Evolutionary conservation across 2,797 vertebrate genomes (phyloP).

Genomic region (Myotis planiceps): DNA sequence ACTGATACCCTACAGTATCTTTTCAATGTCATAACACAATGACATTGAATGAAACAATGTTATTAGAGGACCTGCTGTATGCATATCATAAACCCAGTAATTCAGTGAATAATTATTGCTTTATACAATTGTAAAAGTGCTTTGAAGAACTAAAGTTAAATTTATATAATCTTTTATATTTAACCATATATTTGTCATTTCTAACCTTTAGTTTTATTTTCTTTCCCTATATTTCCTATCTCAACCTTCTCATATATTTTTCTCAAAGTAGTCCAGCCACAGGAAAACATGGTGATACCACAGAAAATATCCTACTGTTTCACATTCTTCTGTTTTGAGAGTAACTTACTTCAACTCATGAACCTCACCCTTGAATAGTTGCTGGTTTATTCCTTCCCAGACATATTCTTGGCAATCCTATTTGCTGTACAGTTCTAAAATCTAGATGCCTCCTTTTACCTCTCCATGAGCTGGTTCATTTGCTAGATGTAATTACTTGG

Average conservation of each 20-base stretch:
- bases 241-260: background rate
- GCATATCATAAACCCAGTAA: background rate
- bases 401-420: background rate
- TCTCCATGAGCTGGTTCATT: background rate
- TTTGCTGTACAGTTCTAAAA: background rate
- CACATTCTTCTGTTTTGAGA: background rate
- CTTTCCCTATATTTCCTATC: background rate
- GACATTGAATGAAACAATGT: background rate
- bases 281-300: background rate
- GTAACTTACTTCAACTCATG: background rate
- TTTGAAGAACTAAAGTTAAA: constrained; percentile 30
- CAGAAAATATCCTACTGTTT: background rate
- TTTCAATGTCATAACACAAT: background rate
- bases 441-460: background rate
- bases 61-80: background rate
- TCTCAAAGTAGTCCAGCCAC: background rate
- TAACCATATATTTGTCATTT: background rate
- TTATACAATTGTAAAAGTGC: background rate
- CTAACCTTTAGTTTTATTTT: constrained; percentile 22
- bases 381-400: background rate
- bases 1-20: background rate
- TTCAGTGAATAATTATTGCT: background rate
- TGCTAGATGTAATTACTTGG: background rate
- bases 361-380: background rate
- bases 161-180: background rate